These are phyloP conservation scores for Saguinus imperator DNA, from an alignment of 2,113 vertebrate genomes.

Conservation along the genomic window DNA sequence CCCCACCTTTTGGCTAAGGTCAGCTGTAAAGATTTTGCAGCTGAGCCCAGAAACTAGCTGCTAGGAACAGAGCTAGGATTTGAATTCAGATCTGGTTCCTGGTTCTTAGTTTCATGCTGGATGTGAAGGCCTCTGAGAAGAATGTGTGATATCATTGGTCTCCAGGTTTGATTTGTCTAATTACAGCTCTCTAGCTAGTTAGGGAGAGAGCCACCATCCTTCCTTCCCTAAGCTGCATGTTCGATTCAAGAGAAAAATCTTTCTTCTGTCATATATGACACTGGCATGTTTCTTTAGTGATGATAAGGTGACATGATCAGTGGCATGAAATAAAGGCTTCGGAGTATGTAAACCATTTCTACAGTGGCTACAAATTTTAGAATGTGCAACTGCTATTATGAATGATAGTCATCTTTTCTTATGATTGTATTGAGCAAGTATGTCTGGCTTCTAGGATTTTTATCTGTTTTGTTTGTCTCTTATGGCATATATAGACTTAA, in stretches of 20 bases:
- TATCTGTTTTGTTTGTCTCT: not conserved
- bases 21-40: not conserved
- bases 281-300: not conserved
- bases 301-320: not conserved
- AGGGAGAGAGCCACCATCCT: not conserved
- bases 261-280: not conserved
- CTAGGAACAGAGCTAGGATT: not conserved
- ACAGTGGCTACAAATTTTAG: not conserved
- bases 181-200: not conserved
- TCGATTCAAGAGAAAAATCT: not conserved
- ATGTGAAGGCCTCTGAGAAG: not conserved
- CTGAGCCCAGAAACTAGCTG: not conserved
- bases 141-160: not conserved
- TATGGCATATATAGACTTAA: not conserved
- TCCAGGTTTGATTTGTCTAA: not conserved
- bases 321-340: not conserved
- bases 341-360: not conserved
- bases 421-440: not conserved
- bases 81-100: not conserved
- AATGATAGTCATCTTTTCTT: not conserved
- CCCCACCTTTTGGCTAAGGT: too few relatives aligned
- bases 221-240: not conserved
- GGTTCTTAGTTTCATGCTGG: not conserved
- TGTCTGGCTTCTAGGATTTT: not conserved
- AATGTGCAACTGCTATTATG: not conserved